phyloP scores from a whole-genome alignment of 2,888 invertebrate genomes.

The Eristalis intricaria region DNA sequence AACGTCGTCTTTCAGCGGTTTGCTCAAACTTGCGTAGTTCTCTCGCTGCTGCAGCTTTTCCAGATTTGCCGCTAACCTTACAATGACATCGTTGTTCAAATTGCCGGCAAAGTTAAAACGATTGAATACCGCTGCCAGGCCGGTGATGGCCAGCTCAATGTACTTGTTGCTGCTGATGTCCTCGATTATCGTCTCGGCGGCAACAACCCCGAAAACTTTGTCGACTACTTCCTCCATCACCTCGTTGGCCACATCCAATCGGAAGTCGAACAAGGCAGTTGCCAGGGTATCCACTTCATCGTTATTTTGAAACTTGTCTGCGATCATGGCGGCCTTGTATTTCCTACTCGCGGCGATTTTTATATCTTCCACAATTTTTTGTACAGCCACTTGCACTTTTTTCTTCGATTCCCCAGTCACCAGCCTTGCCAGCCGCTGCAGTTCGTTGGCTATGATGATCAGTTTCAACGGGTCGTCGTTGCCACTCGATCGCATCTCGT shows the following conservation, averaged over 20 bases:
- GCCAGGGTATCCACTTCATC: slow-evolving; percentile 24
- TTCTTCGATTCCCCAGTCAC: not conserved
- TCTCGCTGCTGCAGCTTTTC: slow-evolving; percentile 18
- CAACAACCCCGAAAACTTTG: slow-evolving; percentile 26
- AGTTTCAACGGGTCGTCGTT: too few relatives aligned
- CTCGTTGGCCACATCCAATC: slow-evolving; percentile 30
- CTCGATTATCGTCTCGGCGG: slow-evolving; percentile 20
- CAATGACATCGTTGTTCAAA: slow-evolving; percentile 25
- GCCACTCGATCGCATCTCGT: not conserved
- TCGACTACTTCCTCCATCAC: slow-evolving; percentile 42
- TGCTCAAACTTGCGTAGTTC: not conserved
- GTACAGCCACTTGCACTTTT: not conserved
- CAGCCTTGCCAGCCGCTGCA: too few relatives aligned
- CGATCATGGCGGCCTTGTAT: slow-evolving; percentile 29
- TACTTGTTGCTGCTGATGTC: slow-evolving; percentile 33
- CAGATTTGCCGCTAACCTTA: slow-evolving; percentile 23
- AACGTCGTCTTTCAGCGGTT: slow-evolving; percentile 8
- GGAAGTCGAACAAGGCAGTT: slow-evolving; percentile 16
- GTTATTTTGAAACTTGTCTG: slow-evolving; percentile 13
- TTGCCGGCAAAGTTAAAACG: slow-evolving; percentile 28
- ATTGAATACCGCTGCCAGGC: slow-evolving; percentile 37
- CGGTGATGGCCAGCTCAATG: slow-evolving; percentile 27
- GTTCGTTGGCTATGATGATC: too few relatives aligned
- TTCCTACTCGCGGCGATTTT: not conserved
- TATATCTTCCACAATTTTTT: not conserved